A percentile compares a stretch with the other conserved stretches of the same genome.
These are phyloP conservation scores for Lysandra coridon DNA, from an alignment of 2,888 invertebrate genomes.

Conservation along the genomic window DNA sequence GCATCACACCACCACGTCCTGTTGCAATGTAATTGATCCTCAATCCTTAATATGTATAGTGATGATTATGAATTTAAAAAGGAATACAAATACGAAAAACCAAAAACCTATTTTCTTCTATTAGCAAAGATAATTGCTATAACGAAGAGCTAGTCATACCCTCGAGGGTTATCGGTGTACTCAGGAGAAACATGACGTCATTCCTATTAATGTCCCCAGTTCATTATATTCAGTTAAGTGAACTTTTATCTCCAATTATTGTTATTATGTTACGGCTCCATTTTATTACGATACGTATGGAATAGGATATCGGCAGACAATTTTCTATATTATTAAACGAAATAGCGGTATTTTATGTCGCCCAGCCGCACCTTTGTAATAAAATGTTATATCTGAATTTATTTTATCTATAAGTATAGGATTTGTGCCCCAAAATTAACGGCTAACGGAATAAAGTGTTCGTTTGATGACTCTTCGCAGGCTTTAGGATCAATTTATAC, in stretches of 20 bases:
- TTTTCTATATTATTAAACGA: constrained; percentile 4
- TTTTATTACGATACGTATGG: not conserved
- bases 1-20: no score
- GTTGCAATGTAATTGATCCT: no score
- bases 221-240: not conserved
- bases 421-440: not conserved
- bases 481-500: no score
- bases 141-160: not conserved
- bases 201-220: not conserved
- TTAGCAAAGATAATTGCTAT: not conserved
- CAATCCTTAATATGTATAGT: no score
- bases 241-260: constrained; percentile 19
- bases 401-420: not conserved
- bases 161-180: constrained; percentile 4
- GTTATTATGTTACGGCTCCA: not conserved
- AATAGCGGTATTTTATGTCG: constrained; percentile 11
- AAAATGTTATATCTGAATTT: constrained; percentile 4
- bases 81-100: not conserved
- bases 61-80: no score
- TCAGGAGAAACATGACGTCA: not conserved
- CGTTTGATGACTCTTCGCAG: not conserved
- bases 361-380: not conserved
- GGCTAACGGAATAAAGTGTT: not conserved
- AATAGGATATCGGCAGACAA: not conserved
- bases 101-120: not conserved